These are phyloP conservation scores for Chitala chitala DNA, from an alignment of 2,113 vertebrate species.

Conservation along the genomic window DNA sequence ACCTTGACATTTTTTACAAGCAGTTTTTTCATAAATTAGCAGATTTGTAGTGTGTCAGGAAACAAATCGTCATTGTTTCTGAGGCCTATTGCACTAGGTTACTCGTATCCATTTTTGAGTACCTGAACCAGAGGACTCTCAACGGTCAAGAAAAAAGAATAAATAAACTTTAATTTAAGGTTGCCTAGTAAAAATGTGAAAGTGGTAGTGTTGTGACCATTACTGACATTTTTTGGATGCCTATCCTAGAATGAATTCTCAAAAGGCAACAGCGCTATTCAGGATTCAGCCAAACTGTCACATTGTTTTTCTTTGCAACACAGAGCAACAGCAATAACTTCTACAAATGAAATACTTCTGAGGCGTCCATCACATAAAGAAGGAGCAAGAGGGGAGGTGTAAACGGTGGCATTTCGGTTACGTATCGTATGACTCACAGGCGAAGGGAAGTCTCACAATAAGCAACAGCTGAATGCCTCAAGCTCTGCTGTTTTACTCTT, in stretches of 20 bases:
- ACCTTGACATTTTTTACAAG: not conserved
- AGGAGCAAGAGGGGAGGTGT: not conserved
- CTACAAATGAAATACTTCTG: not conserved
- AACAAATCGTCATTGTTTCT: not conserved
- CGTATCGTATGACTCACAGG: not conserved
- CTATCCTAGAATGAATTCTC: not conserved
- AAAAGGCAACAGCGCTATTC: not conserved
- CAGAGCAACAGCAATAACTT: not conserved
- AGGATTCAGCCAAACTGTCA: too few relatives aligned
- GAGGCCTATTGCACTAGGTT: not conserved
- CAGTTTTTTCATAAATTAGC: too few relatives aligned
- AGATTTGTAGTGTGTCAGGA: not conserved
- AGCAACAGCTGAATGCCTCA: not conserved
- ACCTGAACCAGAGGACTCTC: not conserved
- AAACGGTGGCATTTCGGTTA: not conserved
- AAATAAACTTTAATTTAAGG: not conserved
- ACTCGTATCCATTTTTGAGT: not conserved
- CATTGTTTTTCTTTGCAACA: not conserved
- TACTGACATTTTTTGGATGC: not conserved
- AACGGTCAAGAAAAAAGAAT: too few relatives aligned
- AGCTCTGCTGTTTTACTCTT: too few relatives aligned
- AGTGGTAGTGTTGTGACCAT: not conserved
- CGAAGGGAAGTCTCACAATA: not conserved
- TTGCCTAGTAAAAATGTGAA: not conserved
- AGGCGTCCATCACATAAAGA: not conserved